These are phyloP conservation scores for Phenganax subtilis DNA, from an alignment of 92 coral and sea anemone species.

Conservation along the genomic window DNA sequence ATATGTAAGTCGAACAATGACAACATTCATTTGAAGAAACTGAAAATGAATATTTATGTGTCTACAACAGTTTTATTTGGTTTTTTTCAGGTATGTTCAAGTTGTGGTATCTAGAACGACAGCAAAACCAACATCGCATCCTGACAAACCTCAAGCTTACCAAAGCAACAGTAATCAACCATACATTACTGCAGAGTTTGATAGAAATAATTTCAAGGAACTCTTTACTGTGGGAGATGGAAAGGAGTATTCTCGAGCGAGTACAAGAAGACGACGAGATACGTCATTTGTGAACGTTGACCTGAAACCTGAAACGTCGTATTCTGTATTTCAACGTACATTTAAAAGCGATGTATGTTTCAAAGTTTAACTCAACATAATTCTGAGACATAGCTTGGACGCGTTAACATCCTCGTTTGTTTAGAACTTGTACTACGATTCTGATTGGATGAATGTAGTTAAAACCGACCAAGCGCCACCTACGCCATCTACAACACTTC, in stretches of 20 bases:
- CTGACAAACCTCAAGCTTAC: not conserved
- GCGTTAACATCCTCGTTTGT: not conserved
- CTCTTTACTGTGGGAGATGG: constrained; percentile 29
- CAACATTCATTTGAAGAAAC: not conserved
- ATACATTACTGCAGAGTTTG: constrained; percentile 18
- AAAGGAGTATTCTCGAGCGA: not conserved
- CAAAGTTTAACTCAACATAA: not conserved
- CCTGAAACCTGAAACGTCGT: not conserved
- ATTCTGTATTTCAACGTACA: constrained; percentile 26
- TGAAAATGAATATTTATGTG: not conserved
- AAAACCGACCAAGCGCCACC: not conserved
- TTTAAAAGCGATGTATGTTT: constrained; percentile 16
- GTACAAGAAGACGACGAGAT: not conserved
- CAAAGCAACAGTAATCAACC: not conserved
- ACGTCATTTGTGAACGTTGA: not conserved
- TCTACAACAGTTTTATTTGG: no score
- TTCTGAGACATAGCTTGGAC: not conserved
- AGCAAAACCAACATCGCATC: not conserved
- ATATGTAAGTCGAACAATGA: constrained; percentile 9
- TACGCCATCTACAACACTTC: not conserved
- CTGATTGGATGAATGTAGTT: constrained; percentile 31
- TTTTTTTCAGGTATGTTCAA: not conserved
- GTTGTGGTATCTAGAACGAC: not conserved
- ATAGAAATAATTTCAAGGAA: not conserved
- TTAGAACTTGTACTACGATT: constrained; percentile 21